These are phyloP conservation scores for Hydrolagus affinis DNA, from an alignment of 2,113 vertebrate genomes.

Conservation along the genomic window DNA sequence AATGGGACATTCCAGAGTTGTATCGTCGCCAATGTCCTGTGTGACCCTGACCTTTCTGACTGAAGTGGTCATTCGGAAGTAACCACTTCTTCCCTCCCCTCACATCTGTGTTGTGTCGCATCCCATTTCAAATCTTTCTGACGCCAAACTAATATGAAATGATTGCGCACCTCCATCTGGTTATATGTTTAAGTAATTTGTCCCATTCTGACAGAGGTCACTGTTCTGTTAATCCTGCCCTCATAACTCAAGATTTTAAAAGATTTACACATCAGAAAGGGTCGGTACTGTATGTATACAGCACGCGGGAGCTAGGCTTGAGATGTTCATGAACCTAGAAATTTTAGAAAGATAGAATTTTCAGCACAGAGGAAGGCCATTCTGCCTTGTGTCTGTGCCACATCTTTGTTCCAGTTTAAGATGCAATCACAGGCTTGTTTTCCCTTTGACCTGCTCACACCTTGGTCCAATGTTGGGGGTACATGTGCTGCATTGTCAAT, in stretches of 20 bases:
- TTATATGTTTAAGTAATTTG: background rate
- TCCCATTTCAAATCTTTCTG: slow-evolving; percentile 14
- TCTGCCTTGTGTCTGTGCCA: no score
- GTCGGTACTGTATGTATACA: no score
- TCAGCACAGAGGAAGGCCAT: no score
- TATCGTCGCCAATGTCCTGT: slow-evolving; percentile 3
- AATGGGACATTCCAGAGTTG: slow-evolving; percentile 15
- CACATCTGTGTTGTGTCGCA: slow-evolving; percentile 19
- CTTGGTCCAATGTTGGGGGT: no score
- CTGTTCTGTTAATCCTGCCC: background rate
- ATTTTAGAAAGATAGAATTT: background rate
- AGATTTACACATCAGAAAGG: background rate
- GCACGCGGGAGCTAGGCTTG: background rate
- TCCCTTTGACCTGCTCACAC: no score
- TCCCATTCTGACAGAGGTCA: background rate
- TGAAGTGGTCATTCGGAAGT: background rate
- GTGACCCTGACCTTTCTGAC: background rate
- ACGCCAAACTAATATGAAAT: background rate
- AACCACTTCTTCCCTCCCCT: background rate
- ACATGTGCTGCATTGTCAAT: no score
- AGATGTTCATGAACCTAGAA: background rate
- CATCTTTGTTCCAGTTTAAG: no score
- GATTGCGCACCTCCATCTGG: no score
- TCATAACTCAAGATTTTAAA: background rate
- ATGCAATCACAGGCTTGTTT: no score